Percentiles rank a stretch among this genome's conserved stretches.
Evolutionary conservation across 2,113 vertebrate species (phyloP).

Genomic region (Chlamydotis undulata): DNA sequence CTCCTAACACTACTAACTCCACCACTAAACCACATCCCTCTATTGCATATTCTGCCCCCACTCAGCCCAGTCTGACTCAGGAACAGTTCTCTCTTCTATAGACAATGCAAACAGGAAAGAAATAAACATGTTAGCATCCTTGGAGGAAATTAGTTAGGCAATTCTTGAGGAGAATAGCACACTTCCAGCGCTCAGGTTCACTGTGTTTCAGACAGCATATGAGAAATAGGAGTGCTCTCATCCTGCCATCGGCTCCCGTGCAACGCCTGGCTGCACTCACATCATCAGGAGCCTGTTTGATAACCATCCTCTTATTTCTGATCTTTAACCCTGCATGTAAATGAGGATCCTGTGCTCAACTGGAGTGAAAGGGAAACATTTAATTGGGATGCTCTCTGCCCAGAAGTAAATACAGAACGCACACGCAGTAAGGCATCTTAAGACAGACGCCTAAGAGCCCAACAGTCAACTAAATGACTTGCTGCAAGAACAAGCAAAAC

Average conservation of each 20-base stretch:
- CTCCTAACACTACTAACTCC: too few species aligned
- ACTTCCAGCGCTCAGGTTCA: background rate
- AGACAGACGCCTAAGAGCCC: background rate
- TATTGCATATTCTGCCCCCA: background rate
- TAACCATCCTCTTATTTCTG: background rate
- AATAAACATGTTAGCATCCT: background rate
- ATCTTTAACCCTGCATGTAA: background rate
- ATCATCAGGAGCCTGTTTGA: background rate
- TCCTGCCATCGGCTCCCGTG: fast-evolving
- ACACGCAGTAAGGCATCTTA: background rate
- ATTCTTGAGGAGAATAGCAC: background rate
- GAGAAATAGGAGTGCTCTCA: background rate
- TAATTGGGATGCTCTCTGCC: background rate
- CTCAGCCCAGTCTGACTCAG: background rate
- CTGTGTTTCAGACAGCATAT: background rate
- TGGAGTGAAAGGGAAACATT: background rate
- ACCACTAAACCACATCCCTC: background rate
- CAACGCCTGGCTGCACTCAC: background rate
- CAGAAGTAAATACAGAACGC: background rate
- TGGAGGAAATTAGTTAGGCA: background rate
- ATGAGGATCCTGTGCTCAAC: background rate
- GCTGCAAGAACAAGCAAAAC: background rate
- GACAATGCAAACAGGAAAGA: background rate
- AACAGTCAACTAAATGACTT: background rate
- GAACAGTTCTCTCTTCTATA: background rate